phyloP scores from a whole-genome alignment of 2,888 invertebrate species.

The Synanthedon tipuliformis region DNA sequence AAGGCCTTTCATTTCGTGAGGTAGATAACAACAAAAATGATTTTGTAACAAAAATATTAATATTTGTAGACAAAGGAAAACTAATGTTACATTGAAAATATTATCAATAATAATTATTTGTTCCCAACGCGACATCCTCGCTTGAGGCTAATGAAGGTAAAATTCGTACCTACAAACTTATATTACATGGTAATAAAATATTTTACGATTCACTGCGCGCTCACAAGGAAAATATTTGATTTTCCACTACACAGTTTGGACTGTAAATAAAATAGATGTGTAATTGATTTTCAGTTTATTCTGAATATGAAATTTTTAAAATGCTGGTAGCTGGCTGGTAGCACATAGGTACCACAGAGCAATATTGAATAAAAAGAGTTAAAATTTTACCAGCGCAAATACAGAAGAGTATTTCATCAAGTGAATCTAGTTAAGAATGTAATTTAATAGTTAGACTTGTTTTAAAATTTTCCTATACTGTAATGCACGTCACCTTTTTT shows the following conservation, averaged over 20 bases:
- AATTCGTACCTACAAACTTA: neutral
- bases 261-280: neutral
- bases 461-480: no score
- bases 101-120: neutral
- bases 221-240: neutral
- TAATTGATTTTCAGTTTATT: neutral
- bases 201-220: neutral
- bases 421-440: no score
- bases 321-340: no score
- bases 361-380: no score
- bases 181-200: neutral
- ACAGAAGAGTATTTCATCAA: no score
- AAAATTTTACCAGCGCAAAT: no score
- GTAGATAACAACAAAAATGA: no score
- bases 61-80: neutral
- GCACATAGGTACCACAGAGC: no score
- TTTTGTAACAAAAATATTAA: neutral
- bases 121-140: neutral
- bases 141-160: neutral
- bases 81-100: neutral
- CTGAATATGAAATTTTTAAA: no score
- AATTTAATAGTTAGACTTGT: no score
- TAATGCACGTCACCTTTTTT: no score
- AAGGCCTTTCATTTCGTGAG: no score
- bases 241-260: neutral